A percentile compares a stretch with the other conserved stretches of the same genome.
These are phyloP conservation scores for Festucalex cinctus DNA, from an alignment of 2,113 vertebrate species.

Conservation along the genomic window DNA sequence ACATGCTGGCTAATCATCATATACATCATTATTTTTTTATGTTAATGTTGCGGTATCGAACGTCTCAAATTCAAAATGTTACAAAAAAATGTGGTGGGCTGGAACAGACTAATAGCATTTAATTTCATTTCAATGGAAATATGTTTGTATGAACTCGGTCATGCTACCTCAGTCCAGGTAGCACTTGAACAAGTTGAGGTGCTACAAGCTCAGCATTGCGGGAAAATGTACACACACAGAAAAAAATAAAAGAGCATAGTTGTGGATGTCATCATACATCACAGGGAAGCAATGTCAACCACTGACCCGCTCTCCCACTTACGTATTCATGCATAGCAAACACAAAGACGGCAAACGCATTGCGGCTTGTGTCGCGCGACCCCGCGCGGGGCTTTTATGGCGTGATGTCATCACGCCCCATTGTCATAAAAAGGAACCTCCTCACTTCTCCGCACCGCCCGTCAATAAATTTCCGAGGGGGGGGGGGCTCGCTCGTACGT, in stretches of 20 bases:
- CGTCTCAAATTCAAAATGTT: no score
- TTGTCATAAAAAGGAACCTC: slow-evolving; percentile 71
- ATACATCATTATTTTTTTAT: no score
- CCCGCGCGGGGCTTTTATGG: slow-evolving; percentile 58
- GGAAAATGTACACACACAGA: slow-evolving; percentile 13
- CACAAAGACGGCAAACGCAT: slow-evolving; percentile 46
- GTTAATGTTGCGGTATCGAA: no score
- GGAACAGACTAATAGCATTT: background rate
- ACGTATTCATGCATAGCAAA: slow-evolving; percentile 71
- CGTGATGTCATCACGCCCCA: slow-evolving; percentile 69
- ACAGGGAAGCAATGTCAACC: slow-evolving; percentile 62
- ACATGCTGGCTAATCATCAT: no score
- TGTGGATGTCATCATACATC: slow-evolving; percentile 63
- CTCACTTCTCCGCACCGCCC: slow-evolving; percentile 52
- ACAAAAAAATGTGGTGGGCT: background rate
- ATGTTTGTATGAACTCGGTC: background rate
- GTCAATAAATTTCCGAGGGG: slow-evolving; percentile 71
- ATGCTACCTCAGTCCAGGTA: background rate
- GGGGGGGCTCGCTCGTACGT: slow-evolving; percentile 59
- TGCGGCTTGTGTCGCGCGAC: slow-evolving; percentile 52
- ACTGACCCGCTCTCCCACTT: slow-evolving; percentile 51
- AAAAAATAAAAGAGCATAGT: slow-evolving; percentile 16
- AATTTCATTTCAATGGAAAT: background rate
- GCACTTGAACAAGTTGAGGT: background rate
- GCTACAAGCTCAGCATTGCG: slow-evolving; percentile 9